Evolutionary conservation across 2,888 invertebrate genomes (phyloP).

Genomic region (Xanthostigma xanthostigma): DNA sequence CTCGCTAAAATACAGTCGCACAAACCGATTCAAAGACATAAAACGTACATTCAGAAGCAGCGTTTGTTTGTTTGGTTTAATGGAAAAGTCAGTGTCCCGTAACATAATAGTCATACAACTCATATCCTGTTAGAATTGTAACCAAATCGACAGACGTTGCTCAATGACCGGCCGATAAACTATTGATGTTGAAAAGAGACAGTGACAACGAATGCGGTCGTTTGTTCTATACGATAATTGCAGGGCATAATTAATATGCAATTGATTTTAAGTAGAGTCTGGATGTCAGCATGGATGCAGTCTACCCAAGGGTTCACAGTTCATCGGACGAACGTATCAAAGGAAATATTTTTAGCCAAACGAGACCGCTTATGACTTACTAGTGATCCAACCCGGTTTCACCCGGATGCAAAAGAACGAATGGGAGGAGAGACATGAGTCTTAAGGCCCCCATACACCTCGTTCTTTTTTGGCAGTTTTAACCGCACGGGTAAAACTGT

Average conservation of each 20-base stretch:
- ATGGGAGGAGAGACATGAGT: no score
- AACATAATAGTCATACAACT: not conserved
- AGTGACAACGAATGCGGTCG: not conserved
- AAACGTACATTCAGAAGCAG: no score
- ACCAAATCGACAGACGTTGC: no score
- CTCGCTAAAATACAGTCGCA: not conserved
- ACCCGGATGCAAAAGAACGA: no score
- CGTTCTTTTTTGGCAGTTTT: no score
- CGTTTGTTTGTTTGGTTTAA: not conserved
- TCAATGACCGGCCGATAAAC: not conserved
- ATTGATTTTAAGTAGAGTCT: slow-evolving; percentile 5
- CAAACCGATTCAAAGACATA: not conserved
- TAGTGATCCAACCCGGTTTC: no score
- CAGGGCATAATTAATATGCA: slow-evolving; percentile 2
- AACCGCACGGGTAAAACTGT: no score
- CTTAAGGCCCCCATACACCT: no score
- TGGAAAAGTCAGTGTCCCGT: slow-evolving; percentile 3
- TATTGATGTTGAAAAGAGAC: not conserved
- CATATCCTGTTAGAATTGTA: slow-evolving; percentile 1
- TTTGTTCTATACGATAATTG: not conserved
- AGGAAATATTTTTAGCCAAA: no score
- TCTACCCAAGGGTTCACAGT: no score
- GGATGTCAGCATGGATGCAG: not conserved
- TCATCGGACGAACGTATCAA: no score
- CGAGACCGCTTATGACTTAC: no score